phyloP scores from a whole-genome alignment of 2,888 invertebrate species.

The Tryphoninae sp. region DNA sequence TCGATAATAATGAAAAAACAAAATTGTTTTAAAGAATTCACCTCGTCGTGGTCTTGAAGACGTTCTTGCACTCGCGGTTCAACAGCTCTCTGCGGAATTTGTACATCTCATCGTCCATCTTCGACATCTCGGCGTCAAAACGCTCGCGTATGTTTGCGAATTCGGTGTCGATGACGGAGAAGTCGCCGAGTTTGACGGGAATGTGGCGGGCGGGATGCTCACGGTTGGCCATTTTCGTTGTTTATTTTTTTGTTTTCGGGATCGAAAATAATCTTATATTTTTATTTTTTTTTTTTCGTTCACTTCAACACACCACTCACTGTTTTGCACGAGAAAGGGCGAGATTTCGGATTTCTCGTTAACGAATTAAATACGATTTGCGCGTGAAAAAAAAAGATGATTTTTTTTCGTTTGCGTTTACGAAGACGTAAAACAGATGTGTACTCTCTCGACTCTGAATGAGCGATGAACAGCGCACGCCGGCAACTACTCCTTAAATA shows the following conservation, averaged over 20 bases:
- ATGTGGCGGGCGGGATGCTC: conserved; percentile 91
- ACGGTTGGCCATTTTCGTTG: conserved; percentile 89
- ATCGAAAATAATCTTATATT: conserved; percentile 9
- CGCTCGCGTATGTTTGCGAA: conserved; percentile 97
- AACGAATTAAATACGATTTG: conserved; percentile 1
- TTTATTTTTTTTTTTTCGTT: conserved; percentile 7
- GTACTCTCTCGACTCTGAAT: conserved; percentile 65
- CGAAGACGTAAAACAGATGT: conserved; percentile 28
- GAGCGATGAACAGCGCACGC: conserved; percentile 76
- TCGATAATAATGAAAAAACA: background rate
- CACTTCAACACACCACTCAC: conserved; percentile 55
- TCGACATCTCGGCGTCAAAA: conserved; percentile 98
- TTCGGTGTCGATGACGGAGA: conserved; percentile 97
- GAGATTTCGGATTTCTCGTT: background rate
- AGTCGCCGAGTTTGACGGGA: conserved; percentile 96
- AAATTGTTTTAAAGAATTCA: conserved; percentile 78
- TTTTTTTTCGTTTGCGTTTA: conserved; percentile 6
- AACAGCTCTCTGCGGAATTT: conserved; percentile 95
- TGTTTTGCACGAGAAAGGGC: conserved; percentile 20
- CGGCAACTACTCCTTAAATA: conserved; percentile 78
- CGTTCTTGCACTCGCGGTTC: conserved; percentile 95
- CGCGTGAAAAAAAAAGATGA: background rate
- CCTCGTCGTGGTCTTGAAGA: conserved; percentile 95
- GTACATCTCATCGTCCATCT: conserved; percentile 99
- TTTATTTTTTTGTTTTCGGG: conserved; percentile 14